Base-by-base conservation (phyloP, 2,888 invertebrate genomes). In the Pseudanteris insignis region DNA sequence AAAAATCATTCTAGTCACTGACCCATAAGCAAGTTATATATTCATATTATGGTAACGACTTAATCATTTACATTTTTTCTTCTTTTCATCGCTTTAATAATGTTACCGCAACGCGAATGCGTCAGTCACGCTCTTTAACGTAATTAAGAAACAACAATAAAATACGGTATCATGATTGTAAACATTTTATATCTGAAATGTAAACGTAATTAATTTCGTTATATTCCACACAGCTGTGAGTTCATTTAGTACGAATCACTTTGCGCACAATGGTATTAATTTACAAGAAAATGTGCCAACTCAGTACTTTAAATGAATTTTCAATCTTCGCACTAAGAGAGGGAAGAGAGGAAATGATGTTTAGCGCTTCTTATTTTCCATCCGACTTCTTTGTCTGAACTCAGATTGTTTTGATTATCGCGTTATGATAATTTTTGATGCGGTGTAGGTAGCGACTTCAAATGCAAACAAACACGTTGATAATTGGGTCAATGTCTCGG, bases 401-500 rank as follows among this genome's bases (percentile, higher is more conserved):
- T 9, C 14, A 2, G 13, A 21, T 26, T 26, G 29, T 21, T 30
- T 30, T 30, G 30, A 8, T 18, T n/a, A 9, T 30, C 7, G 18
- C 8, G 2, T 18, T 18, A 4, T n/a, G 12, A 15, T 24, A 12
- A n/a, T 33, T 32, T 25, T 44, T 33, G 25, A 44, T 21, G 7
- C 33, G 7, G 15, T 12, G 5, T 28, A 46, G 34, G 28, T 47
- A 47, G 13, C 29, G 29, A 10, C 5, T 24, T 1, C 13, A 37
- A 47, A 37, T 47, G 26, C 30, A 47, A 47, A 47, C 30, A 18
- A 48, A 48, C 32, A 14, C 21, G 24, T 32, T 25, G 43, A 51
- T 36, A 51, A 51, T 51, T 51, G 9, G 51, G 51, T 51, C 51
- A 51, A 36, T 51, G 51, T 29, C 51, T 46, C 34, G 13, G 15